phyloP scores from a whole-genome alignment of 2,888 invertebrate genomes.

The Cancer borealis region DNA sequence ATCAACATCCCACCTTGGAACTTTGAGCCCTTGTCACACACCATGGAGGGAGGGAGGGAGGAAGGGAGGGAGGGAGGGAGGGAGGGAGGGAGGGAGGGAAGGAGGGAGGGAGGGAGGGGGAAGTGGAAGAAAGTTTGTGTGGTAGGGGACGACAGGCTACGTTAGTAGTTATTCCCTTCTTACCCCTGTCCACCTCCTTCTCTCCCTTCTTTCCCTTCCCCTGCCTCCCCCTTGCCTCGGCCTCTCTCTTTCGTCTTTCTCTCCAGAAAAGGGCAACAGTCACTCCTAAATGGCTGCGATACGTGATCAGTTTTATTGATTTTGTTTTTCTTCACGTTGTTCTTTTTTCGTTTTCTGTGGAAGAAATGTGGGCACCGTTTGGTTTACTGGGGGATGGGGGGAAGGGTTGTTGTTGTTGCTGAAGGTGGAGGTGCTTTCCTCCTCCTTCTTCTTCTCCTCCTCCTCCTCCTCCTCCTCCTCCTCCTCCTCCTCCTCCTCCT shows the following conservation, averaged over 20 bases:
- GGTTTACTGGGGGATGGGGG: neutral
- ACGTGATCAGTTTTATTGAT: constrained; percentile 10
- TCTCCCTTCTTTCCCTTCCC: neutral
- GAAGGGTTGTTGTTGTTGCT: neutral
- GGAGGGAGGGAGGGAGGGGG: neutral
- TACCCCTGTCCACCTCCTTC: neutral
- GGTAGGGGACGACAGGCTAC: neutral
- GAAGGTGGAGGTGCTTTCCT: neutral
- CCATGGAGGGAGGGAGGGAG: neutral
- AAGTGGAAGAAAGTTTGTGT: constrained; percentile 1
- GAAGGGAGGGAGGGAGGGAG: too few species aligned
- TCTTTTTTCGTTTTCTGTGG: neutral
- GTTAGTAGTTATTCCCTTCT: neutral
- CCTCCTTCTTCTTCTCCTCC: neutral
- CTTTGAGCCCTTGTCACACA: constrained; percentile 12
- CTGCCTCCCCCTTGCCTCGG: neutral
- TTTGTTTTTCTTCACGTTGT: constrained; percentile 10
- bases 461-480: neutral
- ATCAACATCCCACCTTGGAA: constrained; percentile 2
- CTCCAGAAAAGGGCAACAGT: neutral
- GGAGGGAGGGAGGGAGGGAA: too few species aligned
- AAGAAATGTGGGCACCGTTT: neutral
- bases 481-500: constrained; percentile 12
- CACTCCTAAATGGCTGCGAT: constrained; percentile 17
- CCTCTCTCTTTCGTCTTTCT: neutral